Conservation (phyloP, 2,797 vertebrate genomes). For the Champsocephalus esox region DNA sequence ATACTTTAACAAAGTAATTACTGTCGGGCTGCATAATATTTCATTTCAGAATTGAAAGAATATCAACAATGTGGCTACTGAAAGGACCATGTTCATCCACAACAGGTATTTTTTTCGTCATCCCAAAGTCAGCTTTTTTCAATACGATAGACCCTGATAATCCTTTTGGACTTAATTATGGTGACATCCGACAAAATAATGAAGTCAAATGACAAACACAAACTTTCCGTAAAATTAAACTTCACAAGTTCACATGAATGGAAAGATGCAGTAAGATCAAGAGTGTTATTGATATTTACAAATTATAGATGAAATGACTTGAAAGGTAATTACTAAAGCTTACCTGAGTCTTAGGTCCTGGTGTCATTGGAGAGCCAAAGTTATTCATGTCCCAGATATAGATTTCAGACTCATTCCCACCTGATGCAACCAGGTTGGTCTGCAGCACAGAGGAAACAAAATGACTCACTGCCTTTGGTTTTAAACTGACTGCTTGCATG, state of each 20-base stretch:
- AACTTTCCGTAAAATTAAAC: not conserved
- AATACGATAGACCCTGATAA: not conserved
- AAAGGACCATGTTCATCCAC: too few species aligned
- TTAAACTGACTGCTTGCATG: not conserved
- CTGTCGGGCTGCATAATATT: too few species aligned
- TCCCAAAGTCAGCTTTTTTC: too few species aligned
- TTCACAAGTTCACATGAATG: not conserved
- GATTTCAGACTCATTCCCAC: constrained; percentile 98
- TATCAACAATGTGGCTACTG: too few species aligned
- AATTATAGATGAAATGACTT: not conserved
- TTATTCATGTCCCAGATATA: constrained; percentile 99
- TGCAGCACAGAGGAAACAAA: constrained; percentile 55
- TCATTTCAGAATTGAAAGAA: too few species aligned
- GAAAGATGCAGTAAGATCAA: not conserved
- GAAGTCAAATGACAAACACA: not conserved
- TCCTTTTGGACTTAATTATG: not conserved
- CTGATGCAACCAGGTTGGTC: constrained; percentile 95
- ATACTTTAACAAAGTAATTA: not conserved
- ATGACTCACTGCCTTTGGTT: not conserved
- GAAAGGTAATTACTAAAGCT: too few species aligned
- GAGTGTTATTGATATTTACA: not conserved
- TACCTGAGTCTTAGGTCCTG: constrained; percentile 96
- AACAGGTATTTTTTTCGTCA: too few species aligned
- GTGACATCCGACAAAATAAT: not conserved
- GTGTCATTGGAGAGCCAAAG: constrained; percentile 96